phyloP scores from a whole-genome alignment of 92 coral and sea anemone species.

The Bergia sp. region DNA sequence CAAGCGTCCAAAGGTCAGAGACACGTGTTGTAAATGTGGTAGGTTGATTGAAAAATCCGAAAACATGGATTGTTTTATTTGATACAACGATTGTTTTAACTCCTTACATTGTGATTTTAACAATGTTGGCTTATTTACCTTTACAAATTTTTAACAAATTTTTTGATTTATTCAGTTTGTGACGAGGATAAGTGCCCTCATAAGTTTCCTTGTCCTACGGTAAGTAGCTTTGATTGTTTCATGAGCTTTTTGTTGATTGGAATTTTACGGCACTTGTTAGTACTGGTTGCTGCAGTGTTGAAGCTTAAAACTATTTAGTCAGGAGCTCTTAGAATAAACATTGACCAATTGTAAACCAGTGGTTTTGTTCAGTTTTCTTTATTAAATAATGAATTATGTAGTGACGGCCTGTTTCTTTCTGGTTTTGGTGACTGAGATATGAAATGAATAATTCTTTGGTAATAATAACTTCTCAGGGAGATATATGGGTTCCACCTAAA shows the following conservation, averaged over 20 bases:
- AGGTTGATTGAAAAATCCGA: constrained; percentile 15
- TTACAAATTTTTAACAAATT: background rate
- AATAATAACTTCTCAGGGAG: constrained; percentile 38
- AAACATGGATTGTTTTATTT: background rate
- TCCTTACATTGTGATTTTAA: background rate
- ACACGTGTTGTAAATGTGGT: constrained; percentile 66
- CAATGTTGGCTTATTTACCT: background rate
- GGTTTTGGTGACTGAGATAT: background rate
- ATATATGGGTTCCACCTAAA: constrained; percentile 45
- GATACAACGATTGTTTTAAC: background rate
- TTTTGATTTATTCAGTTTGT: constrained; percentile 49
- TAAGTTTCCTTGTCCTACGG: constrained; percentile 64
- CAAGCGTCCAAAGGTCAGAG: constrained; percentile 55
- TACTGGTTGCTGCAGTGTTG: no score
- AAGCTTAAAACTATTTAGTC: no score
- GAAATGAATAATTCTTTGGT: background rate
- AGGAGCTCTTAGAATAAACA: no score
- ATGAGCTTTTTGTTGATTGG: no score
- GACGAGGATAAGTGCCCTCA: constrained; percentile 53
- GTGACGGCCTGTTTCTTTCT: no score
- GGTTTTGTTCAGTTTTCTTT: no score
- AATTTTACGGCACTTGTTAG: background rate
- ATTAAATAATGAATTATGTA: no score
- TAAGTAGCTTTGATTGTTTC: constrained; percentile 28
- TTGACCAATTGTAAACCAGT: no score